Percentiles rank a stretch among this genome's conserved stretches.
Evolutionary conservation across 2,797 vertebrate genomes (phyloP).

Genomic region (Acanthiza pusilla): DNA sequence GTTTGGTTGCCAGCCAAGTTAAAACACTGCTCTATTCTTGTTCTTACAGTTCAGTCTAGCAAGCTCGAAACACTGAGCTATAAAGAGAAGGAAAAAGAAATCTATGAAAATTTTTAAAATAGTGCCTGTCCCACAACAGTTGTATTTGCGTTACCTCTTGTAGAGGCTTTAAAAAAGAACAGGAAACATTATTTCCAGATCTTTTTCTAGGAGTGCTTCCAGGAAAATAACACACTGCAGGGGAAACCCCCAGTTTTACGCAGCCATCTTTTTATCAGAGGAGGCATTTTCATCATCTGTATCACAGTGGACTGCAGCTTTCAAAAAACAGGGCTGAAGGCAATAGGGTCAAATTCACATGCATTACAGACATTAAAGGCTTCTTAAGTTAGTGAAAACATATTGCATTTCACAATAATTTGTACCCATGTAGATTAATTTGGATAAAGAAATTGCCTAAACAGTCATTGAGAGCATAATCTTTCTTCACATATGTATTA

Average conservation of each 20-base stretch:
- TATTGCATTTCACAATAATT: not conserved
- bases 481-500: not conserved
- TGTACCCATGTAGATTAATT: not conserved
- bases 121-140: not conserved
- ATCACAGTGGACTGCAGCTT: not conserved
- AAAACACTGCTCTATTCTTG: fast-evolving
- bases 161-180: not conserved
- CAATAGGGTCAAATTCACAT: not conserved
- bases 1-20: not conserved
- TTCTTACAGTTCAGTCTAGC: not conserved
- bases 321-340: not conserved
- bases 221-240: not conserved
- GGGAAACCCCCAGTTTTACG: not conserved
- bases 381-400: not conserved
- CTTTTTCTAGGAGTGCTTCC: not conserved
- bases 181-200: not conserved
- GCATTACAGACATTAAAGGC: not conserved
- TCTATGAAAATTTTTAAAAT: not conserved
- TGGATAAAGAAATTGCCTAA: not conserved
- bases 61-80: fast-evolving
- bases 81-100: not conserved
- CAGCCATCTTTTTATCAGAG: not conserved
- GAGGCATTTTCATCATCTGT: fast-evolving
- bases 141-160: not conserved
- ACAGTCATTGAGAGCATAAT: not conserved